Conservation (phyloP, 2,113 vertebrate species). For the Macquaria ambigua region DNA sequence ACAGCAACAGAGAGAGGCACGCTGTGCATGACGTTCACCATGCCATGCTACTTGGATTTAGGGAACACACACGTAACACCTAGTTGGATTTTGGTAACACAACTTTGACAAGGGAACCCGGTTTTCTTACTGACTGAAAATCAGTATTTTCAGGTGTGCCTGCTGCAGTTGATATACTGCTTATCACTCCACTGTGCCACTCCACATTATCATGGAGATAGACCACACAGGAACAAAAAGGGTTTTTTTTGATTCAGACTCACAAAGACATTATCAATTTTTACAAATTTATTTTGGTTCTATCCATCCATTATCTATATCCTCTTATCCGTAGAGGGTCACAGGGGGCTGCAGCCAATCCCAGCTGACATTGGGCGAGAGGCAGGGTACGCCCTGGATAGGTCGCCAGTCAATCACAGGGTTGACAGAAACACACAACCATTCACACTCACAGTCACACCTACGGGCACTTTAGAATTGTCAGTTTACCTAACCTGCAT, state of each 20-base stretch:
- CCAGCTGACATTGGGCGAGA: too few species aligned
- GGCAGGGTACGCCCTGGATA: too few species aligned
- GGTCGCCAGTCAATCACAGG: too few species aligned
- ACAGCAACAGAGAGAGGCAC: conserved; percentile 40
- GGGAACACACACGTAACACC: neutral
- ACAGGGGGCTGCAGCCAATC: too few species aligned
- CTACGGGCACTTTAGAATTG: too few species aligned
- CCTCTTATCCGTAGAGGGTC: too few species aligned
- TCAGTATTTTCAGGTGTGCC: neutral
- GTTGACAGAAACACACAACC: too few species aligned
- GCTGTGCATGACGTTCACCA: neutral
- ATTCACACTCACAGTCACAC: too few species aligned
- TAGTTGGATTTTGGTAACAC: neutral
- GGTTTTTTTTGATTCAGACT: neutral
- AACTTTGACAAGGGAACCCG: neutral
- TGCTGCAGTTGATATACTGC: neutral
- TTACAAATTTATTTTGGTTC: neutral
- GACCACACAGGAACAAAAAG: neutral
- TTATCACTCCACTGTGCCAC: neutral
- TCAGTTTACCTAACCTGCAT: too few species aligned
- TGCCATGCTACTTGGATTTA: neutral
- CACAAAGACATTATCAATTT: neutral
- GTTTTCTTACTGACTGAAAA: neutral
- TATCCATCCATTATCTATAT: too few species aligned
- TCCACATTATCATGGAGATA: neutral